These are phyloP conservation scores for Drosophila longiperda DNA, from an alignment of 2,888 invertebrate species.

Conservation along the genomic window DNA sequence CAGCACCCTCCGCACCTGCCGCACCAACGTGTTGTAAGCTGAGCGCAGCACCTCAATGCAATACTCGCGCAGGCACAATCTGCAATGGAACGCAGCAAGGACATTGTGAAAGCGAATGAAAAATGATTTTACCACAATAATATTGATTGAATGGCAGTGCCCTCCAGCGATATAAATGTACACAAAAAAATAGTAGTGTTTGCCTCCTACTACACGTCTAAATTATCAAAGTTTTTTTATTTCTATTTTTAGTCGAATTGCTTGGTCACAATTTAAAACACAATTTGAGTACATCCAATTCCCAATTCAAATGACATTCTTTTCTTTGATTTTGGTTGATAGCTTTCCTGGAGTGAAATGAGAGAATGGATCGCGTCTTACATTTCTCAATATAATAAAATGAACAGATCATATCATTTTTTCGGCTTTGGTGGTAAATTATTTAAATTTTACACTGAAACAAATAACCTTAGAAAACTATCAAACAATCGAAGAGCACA, in stretches of 20 bases:
- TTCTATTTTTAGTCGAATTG: background rate
- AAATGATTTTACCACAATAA: slow-evolving; percentile 78
- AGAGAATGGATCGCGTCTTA: background rate
- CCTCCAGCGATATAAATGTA: slow-evolving; percentile 23
- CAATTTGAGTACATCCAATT: background rate
- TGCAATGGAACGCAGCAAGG: slow-evolving; percentile 71
- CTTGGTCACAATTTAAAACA: background rate
- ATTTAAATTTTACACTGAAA: background rate
- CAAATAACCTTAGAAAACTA: background rate
- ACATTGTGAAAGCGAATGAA: slow-evolving; percentile 53
- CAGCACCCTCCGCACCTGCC: slow-evolving; percentile 91
- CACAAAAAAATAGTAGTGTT: slow-evolving; percentile 1
- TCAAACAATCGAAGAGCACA: background rate
- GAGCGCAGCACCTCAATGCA: slow-evolving; percentile 96
- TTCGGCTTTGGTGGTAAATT: background rate
- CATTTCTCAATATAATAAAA: background rate
- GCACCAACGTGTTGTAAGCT: slow-evolving; percentile 97
- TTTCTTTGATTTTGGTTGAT: background rate
- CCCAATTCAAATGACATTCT: background rate
- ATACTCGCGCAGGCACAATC: slow-evolving; percentile 96
- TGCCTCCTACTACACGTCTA: background rate
- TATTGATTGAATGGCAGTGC: slow-evolving; percentile 73
- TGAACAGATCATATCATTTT: background rate
- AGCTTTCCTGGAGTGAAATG: background rate
- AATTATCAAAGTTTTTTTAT: background rate